A percentile compares a stretch with the other conserved stretches of the same genome.
Evolutionary conservation across 2,113 vertebrate genomes (phyloP).

Genomic region (Cololabis saira): DNA sequence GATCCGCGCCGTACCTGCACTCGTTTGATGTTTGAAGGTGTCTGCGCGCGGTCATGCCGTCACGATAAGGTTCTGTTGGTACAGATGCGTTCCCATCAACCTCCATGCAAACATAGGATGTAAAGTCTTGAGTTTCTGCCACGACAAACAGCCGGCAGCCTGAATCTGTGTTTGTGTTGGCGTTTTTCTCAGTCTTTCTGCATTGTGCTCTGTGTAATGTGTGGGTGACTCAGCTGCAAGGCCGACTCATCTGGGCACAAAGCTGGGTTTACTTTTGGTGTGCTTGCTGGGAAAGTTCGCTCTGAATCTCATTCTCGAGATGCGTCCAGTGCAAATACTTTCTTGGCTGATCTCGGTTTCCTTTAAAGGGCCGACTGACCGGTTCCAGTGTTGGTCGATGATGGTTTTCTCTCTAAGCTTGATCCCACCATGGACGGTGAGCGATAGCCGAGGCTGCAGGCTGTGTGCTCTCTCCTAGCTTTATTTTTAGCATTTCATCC

Average conservation of each 20-base stretch:
- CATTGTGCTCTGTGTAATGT: conserved; percentile 53
- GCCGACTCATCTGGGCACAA: conserved; percentile 52
- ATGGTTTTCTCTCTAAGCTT: too few species aligned
- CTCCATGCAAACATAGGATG: conserved; percentile 28
- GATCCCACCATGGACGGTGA: too few species aligned
- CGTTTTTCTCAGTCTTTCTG: conserved; percentile 30
- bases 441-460: too few species aligned
- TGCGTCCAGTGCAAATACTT: too few species aligned
- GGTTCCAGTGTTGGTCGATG: too few species aligned
- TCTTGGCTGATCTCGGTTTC: too few species aligned
- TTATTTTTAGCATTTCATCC: too few species aligned
- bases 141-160: conserved; percentile 18
- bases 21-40: too few species aligned
- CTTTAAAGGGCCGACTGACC: too few species aligned
- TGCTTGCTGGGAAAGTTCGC: conserved; percentile 24
- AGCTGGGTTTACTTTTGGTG: conserved; percentile 44
- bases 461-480: too few species aligned
- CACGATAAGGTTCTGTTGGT: neutral
- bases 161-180: conserved; percentile 56
- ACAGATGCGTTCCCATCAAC: conserved; percentile 35
- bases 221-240: conserved; percentile 59
- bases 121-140: conserved; percentile 17
- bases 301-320: neutral
- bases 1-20: neutral
- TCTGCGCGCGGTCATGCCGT: too few species aligned